These are phyloP conservation scores for Rhabdomys dilectus DNA, from an alignment of 2,113 vertebrate genomes.

Conservation along the genomic window DNA sequence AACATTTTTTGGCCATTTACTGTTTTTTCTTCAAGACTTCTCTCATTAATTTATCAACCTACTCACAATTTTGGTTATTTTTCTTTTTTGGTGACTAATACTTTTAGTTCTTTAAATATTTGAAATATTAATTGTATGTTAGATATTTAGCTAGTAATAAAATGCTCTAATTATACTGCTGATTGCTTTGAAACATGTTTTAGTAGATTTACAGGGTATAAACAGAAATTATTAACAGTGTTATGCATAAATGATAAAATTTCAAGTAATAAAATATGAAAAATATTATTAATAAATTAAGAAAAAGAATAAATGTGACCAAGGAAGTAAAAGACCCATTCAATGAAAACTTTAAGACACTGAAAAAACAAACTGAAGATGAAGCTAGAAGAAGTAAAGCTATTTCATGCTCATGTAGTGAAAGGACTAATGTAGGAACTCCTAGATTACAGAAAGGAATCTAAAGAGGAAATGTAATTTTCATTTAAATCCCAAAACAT, in stretches of 20 bases:
- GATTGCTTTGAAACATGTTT: neutral
- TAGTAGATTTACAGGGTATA: neutral
- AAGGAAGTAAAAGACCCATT: neutral
- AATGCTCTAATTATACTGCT: neutral
- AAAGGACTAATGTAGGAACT: neutral
- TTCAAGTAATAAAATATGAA: neutral
- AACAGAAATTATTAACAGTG: neutral
- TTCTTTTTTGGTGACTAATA: neutral
- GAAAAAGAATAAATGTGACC: neutral
- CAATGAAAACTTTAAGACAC: neutral
- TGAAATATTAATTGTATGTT: neutral
- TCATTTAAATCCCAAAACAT: neutral
- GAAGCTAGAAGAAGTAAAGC: neutral
- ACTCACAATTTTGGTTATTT: neutral
- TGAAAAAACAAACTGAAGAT: neutral
- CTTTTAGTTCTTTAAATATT: neutral
- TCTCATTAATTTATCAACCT: too few relatives aligned
- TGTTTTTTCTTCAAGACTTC: neutral
- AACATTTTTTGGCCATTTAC: neutral
- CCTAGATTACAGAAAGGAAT: neutral
- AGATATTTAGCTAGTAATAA: neutral
- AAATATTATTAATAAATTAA: neutral
- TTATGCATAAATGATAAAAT: neutral
- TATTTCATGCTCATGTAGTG: neutral
- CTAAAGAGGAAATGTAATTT: neutral